Evolutionary conservation across 2,113 vertebrate genomes (phyloP).

Genomic region (Formicarius rufipectus): DNA sequence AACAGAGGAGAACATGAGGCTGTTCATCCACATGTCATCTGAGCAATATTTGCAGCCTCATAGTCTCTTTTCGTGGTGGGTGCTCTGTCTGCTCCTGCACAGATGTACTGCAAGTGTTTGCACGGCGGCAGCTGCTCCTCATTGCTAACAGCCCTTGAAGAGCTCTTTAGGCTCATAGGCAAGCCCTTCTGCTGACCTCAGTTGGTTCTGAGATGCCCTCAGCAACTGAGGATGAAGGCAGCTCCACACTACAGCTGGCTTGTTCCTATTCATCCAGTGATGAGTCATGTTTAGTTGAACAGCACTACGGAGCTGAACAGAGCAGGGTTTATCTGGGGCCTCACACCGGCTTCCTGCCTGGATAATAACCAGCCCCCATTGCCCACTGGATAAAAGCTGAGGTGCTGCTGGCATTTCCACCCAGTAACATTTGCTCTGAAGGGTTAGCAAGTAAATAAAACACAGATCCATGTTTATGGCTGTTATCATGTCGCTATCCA

Average conservation of each 20-base stretch:
- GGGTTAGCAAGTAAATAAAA: background rate
- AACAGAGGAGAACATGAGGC: background rate
- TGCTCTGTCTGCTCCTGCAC: background rate
- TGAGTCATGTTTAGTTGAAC: background rate
- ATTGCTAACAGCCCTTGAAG: background rate
- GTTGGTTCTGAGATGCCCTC: background rate
- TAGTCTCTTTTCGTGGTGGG: background rate
- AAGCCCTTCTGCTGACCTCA: background rate
- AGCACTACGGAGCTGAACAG: background rate
- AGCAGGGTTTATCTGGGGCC: background rate
- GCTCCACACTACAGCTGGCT: background rate
- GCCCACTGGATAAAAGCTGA: background rate
- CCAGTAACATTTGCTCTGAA: background rate
- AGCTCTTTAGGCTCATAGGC: background rate
- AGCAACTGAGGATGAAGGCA: background rate
- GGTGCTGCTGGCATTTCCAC: background rate
- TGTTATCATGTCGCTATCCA: background rate
- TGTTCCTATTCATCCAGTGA: background rate
- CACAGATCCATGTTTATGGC: background rate
- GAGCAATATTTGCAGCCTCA: background rate
- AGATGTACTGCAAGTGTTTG: background rate
- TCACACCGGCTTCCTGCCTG: background rate
- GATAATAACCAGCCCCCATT: background rate
- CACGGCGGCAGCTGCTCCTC: background rate
- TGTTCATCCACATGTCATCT: accelerated